Evolutionary conservation across 37 sponge, comb jelly and placozoan genomes (phyloP).

Genomic region (Amphimedon queenslandica): DNA sequence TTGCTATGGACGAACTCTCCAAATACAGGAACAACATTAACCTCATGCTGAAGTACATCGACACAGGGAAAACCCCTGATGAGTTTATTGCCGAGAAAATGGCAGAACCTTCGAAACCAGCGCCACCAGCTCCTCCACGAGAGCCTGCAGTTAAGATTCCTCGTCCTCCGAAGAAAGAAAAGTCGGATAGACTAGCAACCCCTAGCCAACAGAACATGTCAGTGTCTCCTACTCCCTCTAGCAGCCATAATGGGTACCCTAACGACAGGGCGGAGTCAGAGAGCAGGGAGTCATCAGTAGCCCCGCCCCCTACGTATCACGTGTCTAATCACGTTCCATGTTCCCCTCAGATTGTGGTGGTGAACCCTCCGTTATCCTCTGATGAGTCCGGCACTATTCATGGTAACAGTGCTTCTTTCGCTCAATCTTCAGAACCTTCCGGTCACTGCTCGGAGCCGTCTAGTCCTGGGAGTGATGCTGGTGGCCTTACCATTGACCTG

Average conservation of each 20-base stretch:
- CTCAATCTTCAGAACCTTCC: background rate
- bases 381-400: constrained; percentile 14
- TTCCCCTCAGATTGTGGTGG: constrained; percentile 48
- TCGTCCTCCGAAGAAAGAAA: background rate
- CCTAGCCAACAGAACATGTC: background rate
- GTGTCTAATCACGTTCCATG: constrained; percentile 33
- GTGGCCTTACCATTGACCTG: constrained; percentile 46
- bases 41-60: constrained; percentile 38
- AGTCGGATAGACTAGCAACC: background rate
- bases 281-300: background rate
- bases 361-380: background rate
- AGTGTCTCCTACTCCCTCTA: background rate
- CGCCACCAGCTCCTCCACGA: background rate
- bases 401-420: constrained; percentile 22
- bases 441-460: constrained; percentile 19
- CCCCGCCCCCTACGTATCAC: background rate
- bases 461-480: constrained; percentile 44
- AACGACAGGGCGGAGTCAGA: background rate
- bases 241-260: background rate
- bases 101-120: no score
- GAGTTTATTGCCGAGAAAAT: background rate
- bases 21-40: constrained; percentile 71
- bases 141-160: background rate
- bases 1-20: constrained; percentile 66
- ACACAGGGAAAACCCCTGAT: constrained; percentile 6